These are phyloP conservation scores for Eurystomus gularis DNA, from an alignment of 2,113 vertebrate genomes.

Conservation along the genomic window DNA sequence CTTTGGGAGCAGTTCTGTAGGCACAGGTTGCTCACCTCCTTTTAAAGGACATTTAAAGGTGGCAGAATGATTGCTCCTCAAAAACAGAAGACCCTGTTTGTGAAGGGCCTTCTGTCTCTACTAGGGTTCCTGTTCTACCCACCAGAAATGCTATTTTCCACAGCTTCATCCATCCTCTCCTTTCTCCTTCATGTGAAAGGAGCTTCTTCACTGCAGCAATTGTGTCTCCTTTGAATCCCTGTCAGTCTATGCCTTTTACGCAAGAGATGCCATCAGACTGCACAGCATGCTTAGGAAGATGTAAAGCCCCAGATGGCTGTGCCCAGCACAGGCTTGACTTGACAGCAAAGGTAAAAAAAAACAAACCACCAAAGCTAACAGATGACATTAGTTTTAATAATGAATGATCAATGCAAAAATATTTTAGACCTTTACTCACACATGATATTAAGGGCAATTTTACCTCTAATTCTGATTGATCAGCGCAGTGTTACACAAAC, in stretches of 20 bases:
- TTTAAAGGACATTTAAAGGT: not conserved
- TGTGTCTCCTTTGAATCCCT: not conserved
- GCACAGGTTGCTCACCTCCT: not conserved
- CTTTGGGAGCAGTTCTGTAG: not conserved
- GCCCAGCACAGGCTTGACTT: constrained; percentile 4
- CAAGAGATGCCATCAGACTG: constrained; percentile 31
- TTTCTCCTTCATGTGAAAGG: not conserved
- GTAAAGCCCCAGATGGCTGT: constrained; percentile 20
- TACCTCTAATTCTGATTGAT: constrained; percentile 26
- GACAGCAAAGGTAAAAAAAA: constrained; percentile 4
- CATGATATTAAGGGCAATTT: not conserved
- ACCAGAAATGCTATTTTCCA: not conserved
- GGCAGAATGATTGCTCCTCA: rapidly evolving
- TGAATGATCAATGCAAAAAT: constrained; percentile 2
- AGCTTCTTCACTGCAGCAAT: not conserved
- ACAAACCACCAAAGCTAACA: not conserved
- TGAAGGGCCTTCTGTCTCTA: not conserved
- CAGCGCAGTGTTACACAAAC: not conserved
- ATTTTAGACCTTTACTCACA: not conserved
- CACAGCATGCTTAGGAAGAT: constrained; percentile 22
- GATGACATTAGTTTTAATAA: constrained; percentile 18
- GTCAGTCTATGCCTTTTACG: constrained; percentile 10
- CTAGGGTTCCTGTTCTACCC: not conserved
- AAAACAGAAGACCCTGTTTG: not conserved
- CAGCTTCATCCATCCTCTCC: not conserved